Conservation (phyloP, 30 jellyfish, hydroid and myxozoan genomes). For the Hydractinia symbiolongicarpus region DNA sequence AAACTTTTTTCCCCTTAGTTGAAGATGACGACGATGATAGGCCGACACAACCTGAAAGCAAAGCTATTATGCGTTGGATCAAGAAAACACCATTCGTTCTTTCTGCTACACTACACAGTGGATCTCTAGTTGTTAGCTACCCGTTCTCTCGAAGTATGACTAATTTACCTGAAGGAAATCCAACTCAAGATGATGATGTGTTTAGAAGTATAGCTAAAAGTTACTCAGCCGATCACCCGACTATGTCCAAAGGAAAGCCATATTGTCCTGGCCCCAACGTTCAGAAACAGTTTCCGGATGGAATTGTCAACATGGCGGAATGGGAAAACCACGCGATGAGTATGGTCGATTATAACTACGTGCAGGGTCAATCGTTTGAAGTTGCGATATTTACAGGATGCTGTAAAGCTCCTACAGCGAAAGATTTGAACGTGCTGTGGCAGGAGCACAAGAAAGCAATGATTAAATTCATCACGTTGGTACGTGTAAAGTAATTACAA, state of each 20-base stretch:
- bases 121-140: slow-evolving; percentile 83
- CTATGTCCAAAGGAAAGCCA: slow-evolving; percentile 95
- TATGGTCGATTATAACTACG: slow-evolving; percentile 76
- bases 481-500: slow-evolving; percentile 9
- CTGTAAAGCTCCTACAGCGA: slow-evolving; percentile 86
- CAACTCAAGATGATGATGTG: slow-evolving; percentile 76
- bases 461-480: slow-evolving; percentile 50
- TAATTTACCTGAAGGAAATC: slow-evolving; percentile 52
- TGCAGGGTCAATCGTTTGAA: slow-evolving; percentile 51
- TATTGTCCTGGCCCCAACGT: slow-evolving; percentile 93
- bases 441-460: slow-evolving; percentile 63
- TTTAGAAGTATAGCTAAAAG: slow-evolving; percentile 45
- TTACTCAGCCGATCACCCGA: slow-evolving; percentile 63
- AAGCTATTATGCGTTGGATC: slow-evolving; percentile 80
- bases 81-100: slow-evolving; percentile 65
- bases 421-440: slow-evolving; percentile 72
- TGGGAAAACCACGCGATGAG: slow-evolving; percentile 57
- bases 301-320: slow-evolving; percentile 88
- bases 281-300: slow-evolving; percentile 62
- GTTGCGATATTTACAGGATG: slow-evolving; percentile 88
- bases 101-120: slow-evolving; percentile 94
- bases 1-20: background rate
- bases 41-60: slow-evolving; percentile 85
- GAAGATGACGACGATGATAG: slow-evolving; percentile 11
- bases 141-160: slow-evolving; percentile 80